These are phyloP conservation scores for Athripsodes cinereus DNA, from an alignment of 2,888 invertebrate species.

Conservation along the genomic window DNA sequence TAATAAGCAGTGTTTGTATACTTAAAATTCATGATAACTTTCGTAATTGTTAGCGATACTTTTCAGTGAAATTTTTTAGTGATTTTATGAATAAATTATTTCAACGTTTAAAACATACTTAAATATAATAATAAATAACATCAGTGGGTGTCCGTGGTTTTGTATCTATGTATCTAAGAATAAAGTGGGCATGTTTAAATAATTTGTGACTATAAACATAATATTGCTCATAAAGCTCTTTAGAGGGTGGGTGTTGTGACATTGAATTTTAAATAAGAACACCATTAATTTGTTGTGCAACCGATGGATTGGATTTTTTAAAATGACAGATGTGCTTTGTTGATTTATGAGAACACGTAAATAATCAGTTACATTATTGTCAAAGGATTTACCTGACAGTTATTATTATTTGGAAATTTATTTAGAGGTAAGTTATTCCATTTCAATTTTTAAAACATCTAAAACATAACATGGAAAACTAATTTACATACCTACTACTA, in stretches of 20 bases:
- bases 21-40: neutral
- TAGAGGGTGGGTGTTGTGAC: conserved; percentile 15
- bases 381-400: neutral
- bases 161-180: no score
- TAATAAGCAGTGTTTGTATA: neutral
- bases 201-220: no score
- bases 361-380: neutral
- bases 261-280: conserved; percentile 11
- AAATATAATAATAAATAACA: no score
- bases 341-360: neutral
- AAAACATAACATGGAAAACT: no score
- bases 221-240: neutral
- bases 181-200: no score
- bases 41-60: neutral
- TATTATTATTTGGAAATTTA: neutral
- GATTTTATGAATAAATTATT: neutral
- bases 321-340: conserved; percentile 2
- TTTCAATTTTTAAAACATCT: neutral
- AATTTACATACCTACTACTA: no score
- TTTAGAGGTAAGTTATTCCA: neutral
- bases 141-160: neutral
- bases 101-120: no score
- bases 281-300: conserved; percentile 6
- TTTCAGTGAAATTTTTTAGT: neutral
- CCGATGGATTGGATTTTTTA: neutral